Evolutionary conservation across 2,113 vertebrate genomes (phyloP), one percentile per base, ranked within the genome.

Genomic region (Ceyx cyanopectus): DNA sequence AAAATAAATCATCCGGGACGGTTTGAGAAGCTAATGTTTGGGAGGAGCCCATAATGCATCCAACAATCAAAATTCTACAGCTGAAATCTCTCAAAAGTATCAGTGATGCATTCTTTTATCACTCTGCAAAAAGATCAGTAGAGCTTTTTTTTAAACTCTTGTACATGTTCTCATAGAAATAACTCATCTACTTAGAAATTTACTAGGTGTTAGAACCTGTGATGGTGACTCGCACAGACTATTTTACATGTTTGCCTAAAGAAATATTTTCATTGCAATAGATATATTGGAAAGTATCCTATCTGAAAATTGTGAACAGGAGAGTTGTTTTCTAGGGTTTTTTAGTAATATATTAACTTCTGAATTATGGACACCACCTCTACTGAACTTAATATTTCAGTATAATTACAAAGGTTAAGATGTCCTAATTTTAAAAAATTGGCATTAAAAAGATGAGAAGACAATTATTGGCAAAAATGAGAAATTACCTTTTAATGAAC

Each of bases 311-410:
- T 9, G 15, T 45, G 11, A 57, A 62, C 8, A 58, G 7, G 1
- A 18, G 2, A 0, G 1, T 19, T 68, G 6, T 9, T 93, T 79
- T 65, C 17, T 56, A 6, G 8, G 1, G 0, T 0, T 17, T 27
- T 69, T 80, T 34, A 10, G 12, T n/a, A 56, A n/a, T 16, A 46
- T 0, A 1, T 57, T 24, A 57, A 11, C 3, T 74, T 69, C 23
- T 56, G 14, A 89, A 63, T 56, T 5, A 43, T 14, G 27, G 8
- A 7, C 50, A 40, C 22, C 23, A 22, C 5, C 7, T 62, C 30
- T 78, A 56, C 14, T 58, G 37, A 86, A 57, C 24, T 84, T 78
- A 63, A 67, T 22, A 41, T 37, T 58, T 46, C 30, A 37, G 3
- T 45, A 66, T 41, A 48, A 57, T 16, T 32, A 45, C 3, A 34